Percentiles rank a stretch among this genome's conserved stretches.
Conservation (phyloP, 2,113 vertebrate species). For the Myrmecophaga tridactyla region DNA sequence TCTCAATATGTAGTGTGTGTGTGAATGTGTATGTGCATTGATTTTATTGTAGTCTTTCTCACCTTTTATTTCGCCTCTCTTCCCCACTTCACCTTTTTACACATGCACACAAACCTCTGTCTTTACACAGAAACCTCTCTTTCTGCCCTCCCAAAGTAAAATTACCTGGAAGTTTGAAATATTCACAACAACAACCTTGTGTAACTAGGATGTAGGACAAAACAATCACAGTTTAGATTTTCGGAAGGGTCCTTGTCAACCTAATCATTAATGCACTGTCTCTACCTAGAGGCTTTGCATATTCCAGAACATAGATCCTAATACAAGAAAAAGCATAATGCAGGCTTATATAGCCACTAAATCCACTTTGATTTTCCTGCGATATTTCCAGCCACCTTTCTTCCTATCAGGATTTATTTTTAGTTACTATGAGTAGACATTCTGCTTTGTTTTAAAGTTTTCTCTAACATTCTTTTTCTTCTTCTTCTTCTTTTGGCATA, state of each 20-base stretch:
- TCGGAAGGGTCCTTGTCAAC: not conserved
- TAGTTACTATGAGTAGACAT: not conserved
- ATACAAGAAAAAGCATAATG: not conserved
- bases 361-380: conserved; percentile 27
- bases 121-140: not conserved
- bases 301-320: not conserved
- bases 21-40: not conserved
- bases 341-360: conserved; percentile 41
- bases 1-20: not conserved
- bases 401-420: conserved; percentile 51
- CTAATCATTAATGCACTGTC: not conserved
- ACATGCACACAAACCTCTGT: no score
- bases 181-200: not conserved
- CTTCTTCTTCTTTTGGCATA: no score
- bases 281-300: not conserved
- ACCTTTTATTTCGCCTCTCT: not conserved
- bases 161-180: not conserved
- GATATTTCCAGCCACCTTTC: conserved; percentile 19
- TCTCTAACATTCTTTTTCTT: conserved; percentile 63
- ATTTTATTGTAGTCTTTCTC: not conserved
- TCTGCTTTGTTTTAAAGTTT: conserved; percentile 59
- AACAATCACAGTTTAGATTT: conserved; percentile 8
- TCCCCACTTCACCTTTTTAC: not conserved
- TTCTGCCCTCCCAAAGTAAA: not conserved
- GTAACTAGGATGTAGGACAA: not conserved